Evolutionary conservation across 2,113 vertebrate species (phyloP).

Genomic region (Globicephala melas): DNA sequence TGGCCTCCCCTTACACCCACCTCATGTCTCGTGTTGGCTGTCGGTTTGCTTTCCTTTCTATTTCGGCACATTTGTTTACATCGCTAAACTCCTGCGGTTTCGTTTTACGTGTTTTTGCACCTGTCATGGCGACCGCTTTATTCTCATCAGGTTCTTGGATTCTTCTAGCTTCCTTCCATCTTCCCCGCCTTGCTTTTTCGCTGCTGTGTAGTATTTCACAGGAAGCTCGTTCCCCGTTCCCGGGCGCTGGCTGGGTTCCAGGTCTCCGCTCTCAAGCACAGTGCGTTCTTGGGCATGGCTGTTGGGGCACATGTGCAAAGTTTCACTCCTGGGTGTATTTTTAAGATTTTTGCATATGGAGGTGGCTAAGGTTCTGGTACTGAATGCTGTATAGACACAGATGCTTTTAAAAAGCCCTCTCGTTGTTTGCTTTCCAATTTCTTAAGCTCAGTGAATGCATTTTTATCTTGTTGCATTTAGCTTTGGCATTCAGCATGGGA

Average conservation of each 20-base stretch:
- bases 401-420: neutral
- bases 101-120: fast-evolving
- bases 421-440: no score
- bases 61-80: fast-evolving
- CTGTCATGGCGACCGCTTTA: neutral
- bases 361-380: neutral
- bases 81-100: fast-evolving
- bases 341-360: neutral
- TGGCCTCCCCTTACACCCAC: fast-evolving
- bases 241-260: neutral
- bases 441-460: neutral
- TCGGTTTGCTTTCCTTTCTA: neutral
- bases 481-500: neutral
- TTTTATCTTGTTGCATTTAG: neutral
- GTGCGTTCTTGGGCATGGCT: neutral
- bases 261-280: neutral
- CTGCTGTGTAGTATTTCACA: fast-evolving
- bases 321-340: neutral
- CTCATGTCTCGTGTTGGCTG: fast-evolving
- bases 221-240: fast-evolving
- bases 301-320: neutral
- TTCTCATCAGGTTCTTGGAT: fast-evolving
- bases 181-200: neutral
- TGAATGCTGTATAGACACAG: fast-evolving
- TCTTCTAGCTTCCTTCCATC: fast-evolving